Base-by-base conservation (phyloP, 1,140 invertebrate species). In the Drosophila setifemur region DNA sequence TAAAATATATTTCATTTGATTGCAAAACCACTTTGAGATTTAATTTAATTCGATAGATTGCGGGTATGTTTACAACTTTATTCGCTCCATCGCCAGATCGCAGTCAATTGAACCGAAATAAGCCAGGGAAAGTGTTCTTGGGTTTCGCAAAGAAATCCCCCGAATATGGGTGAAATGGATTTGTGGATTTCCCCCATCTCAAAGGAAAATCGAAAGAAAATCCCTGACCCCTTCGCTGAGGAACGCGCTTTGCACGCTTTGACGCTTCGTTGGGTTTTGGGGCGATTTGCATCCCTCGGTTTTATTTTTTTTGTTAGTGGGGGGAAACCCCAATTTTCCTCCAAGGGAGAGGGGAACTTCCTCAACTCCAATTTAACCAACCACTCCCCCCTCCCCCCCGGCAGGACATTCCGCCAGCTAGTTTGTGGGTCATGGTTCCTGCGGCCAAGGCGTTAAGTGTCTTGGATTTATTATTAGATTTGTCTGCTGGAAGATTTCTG, bases 391-490 rank as follows among this genome's bases (percentile, higher is more conserved):
- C 5, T 0, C 12, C 8, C 31, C 12, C 8, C 16, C 19, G 3
- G 18, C 25, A 43, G 18, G 26, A 16, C 37, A 49, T 35, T 47
- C 75, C 70, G 58, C 70, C 60, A 64, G 54, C 66, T 75, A 57
- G 73, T 78, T 83, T 85, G 79, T 79, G 76, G 76, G 76, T 79
- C 77, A 78, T 73, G 79, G 69, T 73, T 35, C 70, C 37, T 73
- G 79, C 70, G 73, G 79, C 81, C 83, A 55, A 86, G 81, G 79
- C 79, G 79, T 85, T 85, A 85, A 85, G 79, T 85, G 79, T 73
- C 79, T 85, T 73, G 79, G 79, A 86, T 86, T 85, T 85, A 83
- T 85, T 86, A 79, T 85, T 86, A 79, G 79, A 85, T 86, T 85
- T 85, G 79, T 75, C 50, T 75, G 33, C 47, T 33, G 26, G 52